Base-by-base conservation (phyloP, 2,888 invertebrate species). In the Plagiodera versicolora region DNA sequence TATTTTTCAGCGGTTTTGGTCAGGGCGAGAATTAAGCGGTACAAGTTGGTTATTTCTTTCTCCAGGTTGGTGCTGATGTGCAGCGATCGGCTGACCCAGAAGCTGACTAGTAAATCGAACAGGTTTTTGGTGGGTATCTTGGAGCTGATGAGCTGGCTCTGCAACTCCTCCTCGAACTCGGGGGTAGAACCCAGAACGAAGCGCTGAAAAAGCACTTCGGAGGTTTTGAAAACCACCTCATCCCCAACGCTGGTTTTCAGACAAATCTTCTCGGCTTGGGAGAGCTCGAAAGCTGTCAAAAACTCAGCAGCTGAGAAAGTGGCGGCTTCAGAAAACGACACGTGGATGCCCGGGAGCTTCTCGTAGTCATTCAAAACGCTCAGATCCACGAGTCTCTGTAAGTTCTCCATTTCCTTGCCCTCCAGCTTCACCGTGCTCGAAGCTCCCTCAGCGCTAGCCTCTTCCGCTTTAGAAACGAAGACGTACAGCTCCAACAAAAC, bases 31-130 rank as follows among this genome's bases (percentile, higher is more conserved):
- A 92, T 77, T 61, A 90, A 81, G 57, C 84, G 82, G 35, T 87
- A 86, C 60, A 91, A 85, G 67, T 87, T 86, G 63, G 88, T 85
- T 80, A 92, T 87, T 69, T 91, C 86, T 35, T 84, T 80, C 70
- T 81, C 81, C 39, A 85, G 68, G 67, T 79, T 76, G 66, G 67
- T 74, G 72, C 74, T 81, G 75, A 72, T 73, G 39, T 72, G 72
- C 19, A 89, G 80, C 0, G 85, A 81, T 76, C 87, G 84, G 67
- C 88, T 86, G 68, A 91, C 84, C 86, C 92, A 87, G 74, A 88
- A 91, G 69, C 84, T 81, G 54, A 93, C 83, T n/a, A 89, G 79
- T 60, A 92, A 81, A 68, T 86, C 86, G 66, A 94, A 84, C 24
- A 94, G 81, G 74, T 89, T 88, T 70, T 85, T 85, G 39, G 89